Evolutionary conservation across 2,113 vertebrate species (phyloP), one percentile per base, ranked within the genome.

Genomic region (Syngnathus typhle): DNA sequence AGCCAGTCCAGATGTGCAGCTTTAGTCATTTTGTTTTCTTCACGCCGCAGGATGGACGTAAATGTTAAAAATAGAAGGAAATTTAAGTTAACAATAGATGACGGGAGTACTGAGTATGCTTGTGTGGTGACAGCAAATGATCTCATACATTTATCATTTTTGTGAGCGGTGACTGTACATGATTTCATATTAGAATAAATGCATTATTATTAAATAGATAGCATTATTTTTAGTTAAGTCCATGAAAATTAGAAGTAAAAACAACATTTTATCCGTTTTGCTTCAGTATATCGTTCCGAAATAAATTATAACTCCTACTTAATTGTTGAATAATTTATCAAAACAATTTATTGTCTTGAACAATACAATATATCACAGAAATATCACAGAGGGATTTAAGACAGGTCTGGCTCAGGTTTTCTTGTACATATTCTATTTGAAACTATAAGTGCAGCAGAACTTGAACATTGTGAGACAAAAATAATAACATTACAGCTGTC

Each of bases 301-400:
- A 27, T 38, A 21, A n/a, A 41, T 21, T 41, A 61, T 39, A n/a
- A 39, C 19, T 39, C 37, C 18, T 36, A 37, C 2, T 65, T 6
- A 36, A 27, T 10, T 60, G 49, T 65, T 69, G 74, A 82, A 80
- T 84, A 83, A 89, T 86, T 89, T 89, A 90, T 91, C 88, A 90
- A 91, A 92, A 91, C 76, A 72, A 87, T 90, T 92, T 89, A 87
- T 80, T 89, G 90, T 85, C 76, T 86, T 77, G 64, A 87, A 86
- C 78, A 90, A 82, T 52, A 52, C 89, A 89, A 84, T 91, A 91
- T 91, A 82, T 90, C 91, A 91, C 91, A 87, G 87, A 90, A 88
- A 86, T 85, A 89, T 88, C 90, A 92, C 90, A 91, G 80, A 88
- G 85, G 87, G 82, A 77, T 90, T 92, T 90, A 91, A 93, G 89